Conservation (phyloP, 2,113 vertebrate species). For the Chionis minor region DNA sequence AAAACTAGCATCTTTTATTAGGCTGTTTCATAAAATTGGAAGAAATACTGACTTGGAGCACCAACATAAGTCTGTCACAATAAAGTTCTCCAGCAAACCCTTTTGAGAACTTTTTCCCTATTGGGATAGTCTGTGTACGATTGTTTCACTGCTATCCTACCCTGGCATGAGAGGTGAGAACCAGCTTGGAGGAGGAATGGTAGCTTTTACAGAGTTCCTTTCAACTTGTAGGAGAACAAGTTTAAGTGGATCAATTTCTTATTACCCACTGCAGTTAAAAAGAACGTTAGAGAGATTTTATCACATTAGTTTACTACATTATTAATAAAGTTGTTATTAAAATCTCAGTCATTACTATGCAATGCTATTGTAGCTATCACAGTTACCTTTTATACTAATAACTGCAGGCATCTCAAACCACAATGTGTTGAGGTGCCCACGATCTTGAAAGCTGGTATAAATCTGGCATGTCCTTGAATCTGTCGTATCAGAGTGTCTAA, state of each 20-base stretch:
- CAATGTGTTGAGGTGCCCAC: background rate
- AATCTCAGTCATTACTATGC: background rate
- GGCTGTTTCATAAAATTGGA: background rate
- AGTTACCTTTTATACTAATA: background rate
- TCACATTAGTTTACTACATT: background rate
- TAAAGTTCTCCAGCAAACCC: background rate
- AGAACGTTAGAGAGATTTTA: background rate
- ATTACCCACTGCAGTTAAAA: background rate
- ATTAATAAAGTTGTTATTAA: background rate
- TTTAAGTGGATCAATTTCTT: background rate
- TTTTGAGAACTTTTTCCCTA: background rate
- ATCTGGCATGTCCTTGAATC: background rate
- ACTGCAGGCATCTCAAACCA: background rate
- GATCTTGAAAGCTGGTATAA: background rate
- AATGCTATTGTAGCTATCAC: background rate
- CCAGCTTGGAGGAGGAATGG: background rate
- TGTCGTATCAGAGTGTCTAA: background rate
- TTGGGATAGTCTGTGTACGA: background rate
- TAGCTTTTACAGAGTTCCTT: background rate
- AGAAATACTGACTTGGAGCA: background rate
- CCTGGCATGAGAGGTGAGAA: accelerated
- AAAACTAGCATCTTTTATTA: background rate
- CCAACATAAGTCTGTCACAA: background rate
- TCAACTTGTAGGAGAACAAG: background rate
- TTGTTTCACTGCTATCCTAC: background rate